Evolutionary conservation across 92 coral and sea anemone genomes (phyloP).

Genomic region (Siderastrea radians): DNA sequence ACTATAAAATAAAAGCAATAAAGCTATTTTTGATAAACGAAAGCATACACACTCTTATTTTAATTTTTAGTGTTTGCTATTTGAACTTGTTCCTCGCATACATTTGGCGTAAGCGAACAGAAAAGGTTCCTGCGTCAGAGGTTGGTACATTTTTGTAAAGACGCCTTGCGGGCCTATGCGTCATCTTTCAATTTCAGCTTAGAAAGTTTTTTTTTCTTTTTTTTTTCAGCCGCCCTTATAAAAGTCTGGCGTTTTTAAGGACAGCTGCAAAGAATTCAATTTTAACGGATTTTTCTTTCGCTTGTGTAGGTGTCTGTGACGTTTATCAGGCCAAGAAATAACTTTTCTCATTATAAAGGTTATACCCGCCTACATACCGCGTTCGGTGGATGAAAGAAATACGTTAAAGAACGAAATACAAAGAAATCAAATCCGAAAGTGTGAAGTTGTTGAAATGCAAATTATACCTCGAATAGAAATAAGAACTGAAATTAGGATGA

Average conservation of each 20-base stretch:
- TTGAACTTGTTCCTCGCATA: too few species aligned
- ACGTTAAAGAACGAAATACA: not conserved
- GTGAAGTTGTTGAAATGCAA: slow-evolving; percentile 10
- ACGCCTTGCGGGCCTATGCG: too few species aligned
- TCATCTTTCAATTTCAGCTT: too few species aligned
- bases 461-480: not conserved
- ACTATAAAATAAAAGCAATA: slow-evolving; percentile 10
- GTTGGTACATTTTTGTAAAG: too few species aligned
- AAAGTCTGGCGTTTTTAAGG: not conserved
- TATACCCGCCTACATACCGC: not conserved
- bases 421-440: not conserved
- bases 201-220: not conserved
- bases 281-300: not conserved
- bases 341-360: not conserved
- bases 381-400: not conserved
- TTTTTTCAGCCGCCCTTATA: too few species aligned
- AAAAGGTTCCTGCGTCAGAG: too few species aligned
- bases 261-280: not conserved
- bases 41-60: not conserved
- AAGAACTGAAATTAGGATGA: not conserved
- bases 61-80: not conserved
- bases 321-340: not conserved
- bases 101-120: too few species aligned
- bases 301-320: not conserved
- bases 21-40: slow-evolving; percentile 24